phyloP scores from a whole-genome alignment of 2,113 vertebrate genomes.

The Todiramphus chloris region DNA sequence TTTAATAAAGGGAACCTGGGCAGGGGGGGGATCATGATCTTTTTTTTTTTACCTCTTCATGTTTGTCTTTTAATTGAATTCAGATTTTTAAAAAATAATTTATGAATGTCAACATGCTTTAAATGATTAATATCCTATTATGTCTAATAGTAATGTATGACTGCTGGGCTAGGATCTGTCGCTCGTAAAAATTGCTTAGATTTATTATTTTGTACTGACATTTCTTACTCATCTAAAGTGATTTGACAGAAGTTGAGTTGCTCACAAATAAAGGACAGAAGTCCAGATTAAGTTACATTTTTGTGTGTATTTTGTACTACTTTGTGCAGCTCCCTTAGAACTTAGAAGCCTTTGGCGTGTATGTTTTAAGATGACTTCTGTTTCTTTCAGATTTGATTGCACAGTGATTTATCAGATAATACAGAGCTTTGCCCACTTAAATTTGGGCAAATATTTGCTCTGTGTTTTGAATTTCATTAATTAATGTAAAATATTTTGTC shows the following conservation, averaged over 20 bases:
- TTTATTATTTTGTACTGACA: constrained; percentile 35
- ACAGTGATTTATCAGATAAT: neutral
- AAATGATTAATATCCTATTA: neutral
- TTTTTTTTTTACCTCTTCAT: neutral
- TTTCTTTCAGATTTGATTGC: neutral
- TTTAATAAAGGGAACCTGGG: neutral
- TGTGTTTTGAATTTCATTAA: neutral
- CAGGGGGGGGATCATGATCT: accelerated
- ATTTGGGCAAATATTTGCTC: neutral
- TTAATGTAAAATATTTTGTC: neutral
- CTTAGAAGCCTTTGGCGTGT: neutral
- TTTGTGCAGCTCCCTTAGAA: neutral
- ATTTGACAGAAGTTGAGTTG: neutral
- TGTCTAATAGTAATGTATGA: neutral
- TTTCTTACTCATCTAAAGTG: neutral
- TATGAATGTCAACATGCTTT: neutral
- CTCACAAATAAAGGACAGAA: neutral
- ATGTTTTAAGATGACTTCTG: neutral
- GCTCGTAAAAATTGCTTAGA: neutral
- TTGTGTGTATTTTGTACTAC: neutral
- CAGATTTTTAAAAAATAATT: neutral
- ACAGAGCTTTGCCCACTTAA: neutral
- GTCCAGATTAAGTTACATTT: neutral
- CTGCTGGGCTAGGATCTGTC: neutral
- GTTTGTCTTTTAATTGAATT: constrained; percentile 12